Base-by-base conservation (phyloP, 2,888 invertebrate species). In the Drosophila acutilabella region DNA sequence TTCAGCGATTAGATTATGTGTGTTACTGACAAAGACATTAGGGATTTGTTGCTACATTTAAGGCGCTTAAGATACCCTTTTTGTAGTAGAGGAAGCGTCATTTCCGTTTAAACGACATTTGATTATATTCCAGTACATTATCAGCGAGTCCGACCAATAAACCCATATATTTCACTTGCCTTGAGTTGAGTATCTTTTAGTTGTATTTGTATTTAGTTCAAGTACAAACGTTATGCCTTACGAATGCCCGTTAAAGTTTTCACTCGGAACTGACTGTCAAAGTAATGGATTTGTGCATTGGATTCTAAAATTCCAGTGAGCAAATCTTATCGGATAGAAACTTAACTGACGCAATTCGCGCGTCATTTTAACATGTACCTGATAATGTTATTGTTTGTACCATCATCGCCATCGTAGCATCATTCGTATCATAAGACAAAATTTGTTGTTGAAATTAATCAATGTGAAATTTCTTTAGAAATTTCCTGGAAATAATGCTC, bases 1-100 rank as follows among this genome's bases (percentile, higher is more conserved):
- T 48, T 47, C 41, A 47, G 33, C 38, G 78, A 71, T 82, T 80
- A 82, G 80, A 81, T 82, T 78, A 71, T 33, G 7, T 33, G 7
- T 38, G 45, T 30, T 36, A 33, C 41, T 47, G 30, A 33, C 47
- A 48, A 47, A 38, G 48, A n/a, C 26, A 10, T 14, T 44, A 33
- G 20, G 44, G 45, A 30, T 52, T 52, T 52, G 18, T 50, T n/a
- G 45, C 38, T 44, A 36, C 20, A 11, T 38, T 23, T 13, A 36
- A n/a, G 13, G 16, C 13, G 18, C 13, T 14, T 30, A 16, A 16
- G 33, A 18, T 48, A 47, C 26, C 10, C 11, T 13, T 36, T 16
- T 16, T 16, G 16, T 14, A n/a, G 13, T 0, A 18, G 7, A 1
- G 13, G 16, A 48, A 30, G 3, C 11, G 48, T 30, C 0, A 20